These are phyloP conservation scores for Perca fluviatilis DNA, from an alignment of 2,113 vertebrate species.

Conservation along the genomic window DNA sequence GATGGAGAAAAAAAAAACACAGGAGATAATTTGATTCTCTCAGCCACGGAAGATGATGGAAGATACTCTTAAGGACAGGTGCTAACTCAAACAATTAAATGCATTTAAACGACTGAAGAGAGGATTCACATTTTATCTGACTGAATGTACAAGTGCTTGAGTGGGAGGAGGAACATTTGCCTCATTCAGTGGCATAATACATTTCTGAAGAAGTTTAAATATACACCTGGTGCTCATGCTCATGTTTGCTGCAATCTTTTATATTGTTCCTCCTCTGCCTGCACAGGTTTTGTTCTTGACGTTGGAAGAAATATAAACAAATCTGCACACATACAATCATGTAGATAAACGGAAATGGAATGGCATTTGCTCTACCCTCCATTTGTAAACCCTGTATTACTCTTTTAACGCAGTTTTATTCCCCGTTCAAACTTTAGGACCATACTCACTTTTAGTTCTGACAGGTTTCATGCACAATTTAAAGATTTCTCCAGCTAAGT, in stretches of 20 bases:
- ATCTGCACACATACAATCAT: background rate
- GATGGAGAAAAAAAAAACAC: background rate
- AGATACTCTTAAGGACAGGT: background rate
- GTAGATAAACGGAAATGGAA: background rate
- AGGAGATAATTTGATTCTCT: background rate
- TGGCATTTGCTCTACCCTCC: background rate
- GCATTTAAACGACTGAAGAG: background rate
- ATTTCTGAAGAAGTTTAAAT: background rate
- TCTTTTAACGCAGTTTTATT: conserved; percentile 1
- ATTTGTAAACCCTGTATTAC: conserved; percentile 22
- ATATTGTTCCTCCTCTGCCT: background rate
- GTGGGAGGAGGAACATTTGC: background rate
- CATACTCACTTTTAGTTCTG: conserved; percentile 31
- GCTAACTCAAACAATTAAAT: background rate
- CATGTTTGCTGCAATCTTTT: background rate
- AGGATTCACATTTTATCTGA: conserved; percentile 13
- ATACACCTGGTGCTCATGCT: background rate
- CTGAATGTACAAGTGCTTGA: background rate
- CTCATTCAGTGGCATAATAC: background rate
- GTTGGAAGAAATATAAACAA: background rate
- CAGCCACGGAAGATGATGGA: background rate
- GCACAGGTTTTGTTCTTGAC: background rate
- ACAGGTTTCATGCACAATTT: conserved; percentile 29
- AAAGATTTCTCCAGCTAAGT: background rate
- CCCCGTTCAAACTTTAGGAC: conserved; percentile 15